Percentiles rank a stretch among this genome's conserved stretches.
These are phyloP conservation scores for Chloroclystis v-ata DNA, from an alignment of 2,888 invertebrate species.

Conservation along the genomic window DNA sequence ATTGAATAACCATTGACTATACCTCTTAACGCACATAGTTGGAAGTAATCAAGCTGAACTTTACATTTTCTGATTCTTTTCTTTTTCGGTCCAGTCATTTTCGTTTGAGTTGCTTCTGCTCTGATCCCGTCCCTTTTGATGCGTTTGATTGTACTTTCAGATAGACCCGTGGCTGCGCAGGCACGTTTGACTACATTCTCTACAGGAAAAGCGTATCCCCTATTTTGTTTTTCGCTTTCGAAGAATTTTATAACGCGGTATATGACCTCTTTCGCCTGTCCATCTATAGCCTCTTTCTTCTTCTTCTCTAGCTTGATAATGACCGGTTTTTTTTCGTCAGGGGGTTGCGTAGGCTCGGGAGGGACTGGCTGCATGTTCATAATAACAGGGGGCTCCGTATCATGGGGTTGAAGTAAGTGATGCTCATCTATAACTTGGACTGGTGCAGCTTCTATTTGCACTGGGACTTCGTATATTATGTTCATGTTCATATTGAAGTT, in stretches of 20 bases:
- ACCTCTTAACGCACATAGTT: slow-evolving; percentile 61
- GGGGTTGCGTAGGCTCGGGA: slow-evolving; percentile 27
- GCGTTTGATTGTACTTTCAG: slow-evolving; percentile 68
- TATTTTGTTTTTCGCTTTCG: slow-evolving; percentile 70
- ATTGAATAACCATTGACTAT: slow-evolving; percentile 65
- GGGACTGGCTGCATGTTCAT: slow-evolving; percentile 36
- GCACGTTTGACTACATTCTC: slow-evolving; percentile 70
- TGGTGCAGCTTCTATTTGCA: slow-evolving; percentile 20
- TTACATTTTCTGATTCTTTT: slow-evolving; percentile 68
- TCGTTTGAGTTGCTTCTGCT: slow-evolving; percentile 66
- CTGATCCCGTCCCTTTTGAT: slow-evolving; percentile 66
- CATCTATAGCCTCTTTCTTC: slow-evolving; percentile 70
- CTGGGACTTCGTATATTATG: slow-evolving; percentile 42
- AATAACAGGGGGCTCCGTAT: slow-evolving; percentile 28
- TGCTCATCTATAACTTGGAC: slow-evolving; percentile 31
- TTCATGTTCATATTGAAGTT: slow-evolving; percentile 42
- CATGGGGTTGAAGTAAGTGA: slow-evolving; percentile 29
- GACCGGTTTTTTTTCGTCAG: slow-evolving; percentile 46
- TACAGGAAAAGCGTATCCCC: slow-evolving; percentile 68
- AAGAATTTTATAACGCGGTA: slow-evolving; percentile 71
- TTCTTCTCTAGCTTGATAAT: slow-evolving; percentile 48
- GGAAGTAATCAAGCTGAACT: slow-evolving; percentile 68
- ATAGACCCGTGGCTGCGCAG: slow-evolving; percentile 66
- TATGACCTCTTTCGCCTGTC: slow-evolving; percentile 68
- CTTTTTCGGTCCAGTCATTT: slow-evolving; percentile 68